Base-by-base conservation (phyloP, 2,888 invertebrate species). In the Augiades crinisus region DNA sequence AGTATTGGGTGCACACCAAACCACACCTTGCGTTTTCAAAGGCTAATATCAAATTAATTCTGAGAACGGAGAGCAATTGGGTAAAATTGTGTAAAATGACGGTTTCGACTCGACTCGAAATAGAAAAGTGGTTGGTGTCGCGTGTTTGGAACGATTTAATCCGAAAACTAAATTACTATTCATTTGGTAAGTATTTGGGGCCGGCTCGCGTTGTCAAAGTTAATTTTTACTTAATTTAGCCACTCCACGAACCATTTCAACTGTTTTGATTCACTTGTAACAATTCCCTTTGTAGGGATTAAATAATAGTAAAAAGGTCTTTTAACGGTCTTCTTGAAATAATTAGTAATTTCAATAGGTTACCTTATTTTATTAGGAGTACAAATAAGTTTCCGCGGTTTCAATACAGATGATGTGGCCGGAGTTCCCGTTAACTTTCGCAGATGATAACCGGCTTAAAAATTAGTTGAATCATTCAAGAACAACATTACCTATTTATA, bases 21-120 rank as follows among this genome's bases (percentile, higher is more conserved):
- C 86, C 86, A 84, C 89, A 86, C 88, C 88, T 88, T 87, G 82
- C 79, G 82, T 88, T 87, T 86, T 81, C 81, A 86, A 89, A 87
- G 78, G 80, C 84, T 88, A 87, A 88, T 88, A 88, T 84, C 81
- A 87, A 87, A 88, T 88, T 89, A 89, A 88, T 89, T 88, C 89
- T 73, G 62, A 80, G 89, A 89, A 89, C 80, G 67, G 75, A 81
- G 81, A 86, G 87, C 86, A 81, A 87, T 87, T 84, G 84, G 80
- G 83, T 88, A 84, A 87, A 89, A 88, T 89, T 87, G 87, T 85
- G 85, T 88, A 86, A 88, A 89, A 89, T 88, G 88, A 87, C 80
- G 85, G 88, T 81, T 83, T 78, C 68, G 78, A 82, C 70, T 79
- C 78, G 73, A 79, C 68, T 81, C 64, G 70, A 83, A 86, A 88